These are phyloP conservation scores for Thryonomys swinderianus DNA, from an alignment of 2,113 vertebrate species.

Conservation along the genomic window DNA sequence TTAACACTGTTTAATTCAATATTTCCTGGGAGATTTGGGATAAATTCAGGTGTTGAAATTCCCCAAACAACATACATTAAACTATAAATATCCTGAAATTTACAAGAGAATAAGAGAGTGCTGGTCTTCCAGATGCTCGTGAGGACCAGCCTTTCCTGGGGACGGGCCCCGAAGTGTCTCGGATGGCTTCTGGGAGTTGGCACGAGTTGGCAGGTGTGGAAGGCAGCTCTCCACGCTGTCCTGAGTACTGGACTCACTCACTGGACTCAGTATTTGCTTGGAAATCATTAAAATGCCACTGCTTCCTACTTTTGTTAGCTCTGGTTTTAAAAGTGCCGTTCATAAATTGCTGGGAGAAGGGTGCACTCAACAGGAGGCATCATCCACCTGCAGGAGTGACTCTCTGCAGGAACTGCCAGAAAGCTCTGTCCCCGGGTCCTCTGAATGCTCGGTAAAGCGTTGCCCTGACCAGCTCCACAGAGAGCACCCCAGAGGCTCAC, in stretches of 20 bases:
- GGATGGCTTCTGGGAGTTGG: too few relatives aligned
- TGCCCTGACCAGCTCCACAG: not conserved
- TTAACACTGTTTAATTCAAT: conserved; percentile 54
- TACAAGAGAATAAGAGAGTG: not conserved
- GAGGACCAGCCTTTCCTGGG: not conserved
- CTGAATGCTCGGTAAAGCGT: not conserved
- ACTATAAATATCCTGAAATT: not conserved
- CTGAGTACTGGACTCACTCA: too few relatives aligned
- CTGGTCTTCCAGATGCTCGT: too few relatives aligned
- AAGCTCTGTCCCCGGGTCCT: not conserved
- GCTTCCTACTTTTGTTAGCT: not conserved
- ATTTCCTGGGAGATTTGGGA: not conserved
- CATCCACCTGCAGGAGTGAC: not conserved
- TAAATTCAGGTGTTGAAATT: not conserved
- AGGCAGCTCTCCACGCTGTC: not conserved
- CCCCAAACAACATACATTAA: not conserved
- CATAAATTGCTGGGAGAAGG: not conserved
- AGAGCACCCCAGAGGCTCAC: accelerated
- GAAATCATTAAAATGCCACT: not conserved
- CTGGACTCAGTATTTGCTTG: not conserved
- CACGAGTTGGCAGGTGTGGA: too few relatives aligned
- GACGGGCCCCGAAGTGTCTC: accelerated
- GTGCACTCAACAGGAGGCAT: accelerated
- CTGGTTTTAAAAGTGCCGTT: not conserved
- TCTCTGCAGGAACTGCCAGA: not conserved